Evolutionary conservation across 2,113 vertebrate species (phyloP).

Genomic region (Onychostruthus taczanowskii): DNA sequence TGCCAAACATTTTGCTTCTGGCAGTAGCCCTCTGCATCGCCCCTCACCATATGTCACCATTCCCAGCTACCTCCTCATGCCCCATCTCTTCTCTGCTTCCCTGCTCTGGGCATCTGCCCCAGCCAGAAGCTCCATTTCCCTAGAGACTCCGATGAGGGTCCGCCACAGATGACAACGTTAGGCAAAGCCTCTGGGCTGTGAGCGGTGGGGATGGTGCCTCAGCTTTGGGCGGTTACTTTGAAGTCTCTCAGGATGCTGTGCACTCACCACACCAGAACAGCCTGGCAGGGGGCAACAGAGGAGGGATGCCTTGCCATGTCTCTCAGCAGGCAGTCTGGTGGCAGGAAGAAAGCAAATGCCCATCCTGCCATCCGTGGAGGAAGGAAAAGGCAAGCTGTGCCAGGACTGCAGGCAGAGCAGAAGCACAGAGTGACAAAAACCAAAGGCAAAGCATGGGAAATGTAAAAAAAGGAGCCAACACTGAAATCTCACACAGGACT

Average conservation of each 20-base stretch:
- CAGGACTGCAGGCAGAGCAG: background rate
- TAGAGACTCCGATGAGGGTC: background rate
- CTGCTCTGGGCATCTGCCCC: background rate
- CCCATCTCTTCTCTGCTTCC: background rate
- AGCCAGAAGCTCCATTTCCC: background rate
- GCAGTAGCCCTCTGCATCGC: background rate
- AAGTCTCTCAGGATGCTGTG: background rate
- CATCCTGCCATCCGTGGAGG: background rate
- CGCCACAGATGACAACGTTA: background rate
- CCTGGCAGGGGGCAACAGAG: background rate
- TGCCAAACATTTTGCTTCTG: background rate
- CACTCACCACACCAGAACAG: background rate
- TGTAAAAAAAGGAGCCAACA: background rate
- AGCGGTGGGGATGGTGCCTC: accelerated
- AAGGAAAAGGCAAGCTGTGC: background rate
- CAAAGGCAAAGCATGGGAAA: background rate
- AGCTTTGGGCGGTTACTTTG: background rate
- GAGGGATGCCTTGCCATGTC: background rate
- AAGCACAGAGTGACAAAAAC: background rate
- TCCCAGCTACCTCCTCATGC: background rate
- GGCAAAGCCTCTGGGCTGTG: background rate
- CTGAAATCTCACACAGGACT: background rate
- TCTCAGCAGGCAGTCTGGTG: background rate
- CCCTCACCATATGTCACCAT: background rate
- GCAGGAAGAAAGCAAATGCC: background rate